These are phyloP conservation scores for Chiroxiphia lanceolata DNA, from an alignment of 2,797 vertebrate genomes.

Conservation along the genomic window DNA sequence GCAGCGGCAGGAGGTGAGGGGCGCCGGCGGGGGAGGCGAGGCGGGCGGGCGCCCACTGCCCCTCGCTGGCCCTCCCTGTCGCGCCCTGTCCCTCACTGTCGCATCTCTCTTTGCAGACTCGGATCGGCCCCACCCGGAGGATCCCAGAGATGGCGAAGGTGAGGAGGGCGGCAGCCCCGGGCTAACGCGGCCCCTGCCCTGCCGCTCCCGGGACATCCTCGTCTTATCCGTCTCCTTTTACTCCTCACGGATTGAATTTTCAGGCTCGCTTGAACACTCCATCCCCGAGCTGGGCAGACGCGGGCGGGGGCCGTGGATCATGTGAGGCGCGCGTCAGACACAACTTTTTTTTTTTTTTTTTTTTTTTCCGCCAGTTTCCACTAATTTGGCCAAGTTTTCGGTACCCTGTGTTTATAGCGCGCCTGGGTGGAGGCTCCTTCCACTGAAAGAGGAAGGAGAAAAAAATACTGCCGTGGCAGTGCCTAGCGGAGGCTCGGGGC, in stretches of 20 bases:
- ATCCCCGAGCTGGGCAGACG: neutral
- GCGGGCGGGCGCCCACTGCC: neutral
- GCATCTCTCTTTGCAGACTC: neutral
- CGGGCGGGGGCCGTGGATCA: neutral
- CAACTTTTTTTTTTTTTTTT: neutral
- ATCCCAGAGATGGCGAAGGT: conserved; percentile 52
- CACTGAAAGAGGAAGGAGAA: neutral
- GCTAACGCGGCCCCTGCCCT: neutral
- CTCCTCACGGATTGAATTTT: neutral
- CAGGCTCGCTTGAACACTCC: neutral
- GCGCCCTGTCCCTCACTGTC: neutral
- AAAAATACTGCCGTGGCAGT: neutral
- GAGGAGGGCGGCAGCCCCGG: neutral
- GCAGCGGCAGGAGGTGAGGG: neutral
- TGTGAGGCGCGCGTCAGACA: neutral
- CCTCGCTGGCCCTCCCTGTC: neutral
- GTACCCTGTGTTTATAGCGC: neutral
- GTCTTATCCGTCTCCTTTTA: accelerated
- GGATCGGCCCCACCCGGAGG: neutral
- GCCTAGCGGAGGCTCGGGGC: accelerated
- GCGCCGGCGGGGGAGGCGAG: neutral
- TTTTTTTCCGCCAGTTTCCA: neutral
- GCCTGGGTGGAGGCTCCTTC: conserved; percentile 20
- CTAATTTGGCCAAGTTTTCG: conserved; percentile 4
- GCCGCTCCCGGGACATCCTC: neutral